Evolutionary conservation across 2,113 vertebrate genomes (phyloP).

Genomic region (Eptesicus fuscus): DNA sequence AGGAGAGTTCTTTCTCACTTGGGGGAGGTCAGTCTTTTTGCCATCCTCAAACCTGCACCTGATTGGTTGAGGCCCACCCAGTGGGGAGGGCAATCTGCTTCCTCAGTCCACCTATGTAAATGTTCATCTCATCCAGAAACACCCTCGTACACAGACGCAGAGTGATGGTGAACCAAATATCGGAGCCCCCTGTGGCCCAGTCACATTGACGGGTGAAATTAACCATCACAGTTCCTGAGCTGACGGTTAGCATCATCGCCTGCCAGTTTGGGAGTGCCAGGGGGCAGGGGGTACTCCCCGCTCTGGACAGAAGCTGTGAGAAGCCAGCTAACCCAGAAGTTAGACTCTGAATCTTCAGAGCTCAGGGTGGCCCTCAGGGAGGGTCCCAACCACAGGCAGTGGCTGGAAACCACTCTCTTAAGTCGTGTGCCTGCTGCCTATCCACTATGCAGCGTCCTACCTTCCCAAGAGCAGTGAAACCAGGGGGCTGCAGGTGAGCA

Average conservation of each 20-base stretch:
- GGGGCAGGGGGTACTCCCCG: too few species aligned
- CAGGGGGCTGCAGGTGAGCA: too few species aligned
- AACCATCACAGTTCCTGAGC: not conserved
- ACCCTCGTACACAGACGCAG: not conserved
- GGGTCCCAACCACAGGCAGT: not conserved
- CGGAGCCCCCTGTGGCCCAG: not conserved
- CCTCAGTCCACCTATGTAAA: rapidly evolving
- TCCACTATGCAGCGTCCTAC: rapidly evolving
- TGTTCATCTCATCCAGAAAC: not conserved
- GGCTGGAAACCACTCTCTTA: not conserved
- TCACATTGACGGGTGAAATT: not conserved
- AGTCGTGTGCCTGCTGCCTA: not conserved
- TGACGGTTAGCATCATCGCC: rapidly evolving
- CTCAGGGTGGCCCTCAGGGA: not conserved
- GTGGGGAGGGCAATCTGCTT: not conserved
- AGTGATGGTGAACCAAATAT: too few species aligned
- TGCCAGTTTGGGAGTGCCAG: too few species aligned
- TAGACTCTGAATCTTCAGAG: not conserved
- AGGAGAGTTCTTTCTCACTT: not conserved
- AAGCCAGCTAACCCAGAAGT: not conserved
- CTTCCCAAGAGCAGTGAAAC: not conserved
- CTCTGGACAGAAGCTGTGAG: not conserved
- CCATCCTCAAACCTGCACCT: not conserved
- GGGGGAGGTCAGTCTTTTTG: not conserved
- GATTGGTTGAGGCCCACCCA: not conserved